Percentiles rank a stretch among this genome's conserved stretches.
Conservation (phyloP, 1,140 invertebrate genomes). For the Idris sp. region DNA sequence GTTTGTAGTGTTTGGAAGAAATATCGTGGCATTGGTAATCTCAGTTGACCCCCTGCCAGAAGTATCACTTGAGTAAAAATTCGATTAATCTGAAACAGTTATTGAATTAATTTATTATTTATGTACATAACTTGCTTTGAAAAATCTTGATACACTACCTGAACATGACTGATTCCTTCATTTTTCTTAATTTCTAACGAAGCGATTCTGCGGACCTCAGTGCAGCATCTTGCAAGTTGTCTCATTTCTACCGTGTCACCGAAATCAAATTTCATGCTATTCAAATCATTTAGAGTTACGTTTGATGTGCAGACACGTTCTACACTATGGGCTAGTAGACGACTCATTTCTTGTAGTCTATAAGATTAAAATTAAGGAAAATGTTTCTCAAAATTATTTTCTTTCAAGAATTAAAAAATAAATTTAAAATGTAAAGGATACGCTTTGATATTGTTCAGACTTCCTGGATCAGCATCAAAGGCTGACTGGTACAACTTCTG, state of each 20-base stretch:
- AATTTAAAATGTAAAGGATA: conserved; percentile 76
- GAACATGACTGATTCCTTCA: conserved; percentile 71
- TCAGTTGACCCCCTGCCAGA: conserved; percentile 81
- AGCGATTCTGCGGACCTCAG: conserved; percentile 78
- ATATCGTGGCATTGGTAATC: conserved; percentile 87
- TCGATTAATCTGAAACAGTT: conserved; percentile 43
- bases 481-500: conserved; percentile 92
- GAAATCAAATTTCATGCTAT: conserved; percentile 77
- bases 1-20: conserved; percentile 93
- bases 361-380: conserved; percentile 40
- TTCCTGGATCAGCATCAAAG: conserved; percentile 94
- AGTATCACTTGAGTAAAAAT: conserved; percentile 78
- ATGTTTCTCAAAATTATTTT: no score
- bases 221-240: conserved; percentile 77
- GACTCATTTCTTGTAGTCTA: conserved; percentile 88
- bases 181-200: conserved; percentile 71
- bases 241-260: conserved; percentile 78
- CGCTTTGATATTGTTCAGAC: conserved; percentile 88
- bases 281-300: conserved; percentile 72
- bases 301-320: conserved; percentile 82
- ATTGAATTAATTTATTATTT: no score
- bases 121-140: no score
- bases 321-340: conserved; percentile 86
- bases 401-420: no score
- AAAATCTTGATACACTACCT: conserved; percentile 69